Evolutionary conservation across 2,888 invertebrate genomes (phyloP).

Genomic region (Amblyteles armatorius): DNA sequence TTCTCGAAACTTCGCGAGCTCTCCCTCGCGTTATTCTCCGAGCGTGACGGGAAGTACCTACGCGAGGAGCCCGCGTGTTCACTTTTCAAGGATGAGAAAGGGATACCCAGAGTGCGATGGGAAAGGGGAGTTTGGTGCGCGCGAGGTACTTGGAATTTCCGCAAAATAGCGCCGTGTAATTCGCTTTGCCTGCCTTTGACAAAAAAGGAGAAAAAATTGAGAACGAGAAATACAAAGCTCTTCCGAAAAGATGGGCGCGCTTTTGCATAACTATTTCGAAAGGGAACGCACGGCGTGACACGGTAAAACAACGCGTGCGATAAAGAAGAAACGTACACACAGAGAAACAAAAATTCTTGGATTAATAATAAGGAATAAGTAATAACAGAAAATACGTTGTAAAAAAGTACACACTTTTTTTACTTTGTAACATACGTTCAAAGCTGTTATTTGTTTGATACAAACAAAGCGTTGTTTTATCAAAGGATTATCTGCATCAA

Average conservation of each 20-base stretch:
- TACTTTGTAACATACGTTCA: too few species aligned
- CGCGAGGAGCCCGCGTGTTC: constrained; percentile 49
- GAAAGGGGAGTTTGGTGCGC: constrained; percentile 27
- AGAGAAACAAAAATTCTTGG: too few species aligned
- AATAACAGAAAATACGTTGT: too few species aligned
- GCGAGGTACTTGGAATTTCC: constrained; percentile 51
- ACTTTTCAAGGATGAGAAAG: constrained; percentile 71
- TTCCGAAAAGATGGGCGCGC: background rate
- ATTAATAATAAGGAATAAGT: too few species aligned
- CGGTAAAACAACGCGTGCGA: constrained; percentile 22
- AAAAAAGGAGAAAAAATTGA: background rate
- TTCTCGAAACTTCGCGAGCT: constrained; percentile 44
- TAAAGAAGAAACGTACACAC: too few species aligned
- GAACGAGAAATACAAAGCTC: background rate
- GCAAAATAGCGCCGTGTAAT: constrained; percentile 36
- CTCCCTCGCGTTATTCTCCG: constrained; percentile 52
- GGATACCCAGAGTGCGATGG: constrained; percentile 52
- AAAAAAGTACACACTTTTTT: too few species aligned
- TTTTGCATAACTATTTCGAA: constrained; percentile 30
- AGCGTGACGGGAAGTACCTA: constrained; percentile 70
- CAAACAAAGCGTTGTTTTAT: too few species aligned
- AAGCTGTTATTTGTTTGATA: too few species aligned
- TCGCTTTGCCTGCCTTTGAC: constrained; percentile 11
- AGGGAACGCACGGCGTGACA: constrained; percentile 1
- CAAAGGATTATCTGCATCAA: too few species aligned